These are phyloP conservation scores for Podiceps cristatus DNA, from an alignment of 2,113 vertebrate genomes.

Conservation along the genomic window DNA sequence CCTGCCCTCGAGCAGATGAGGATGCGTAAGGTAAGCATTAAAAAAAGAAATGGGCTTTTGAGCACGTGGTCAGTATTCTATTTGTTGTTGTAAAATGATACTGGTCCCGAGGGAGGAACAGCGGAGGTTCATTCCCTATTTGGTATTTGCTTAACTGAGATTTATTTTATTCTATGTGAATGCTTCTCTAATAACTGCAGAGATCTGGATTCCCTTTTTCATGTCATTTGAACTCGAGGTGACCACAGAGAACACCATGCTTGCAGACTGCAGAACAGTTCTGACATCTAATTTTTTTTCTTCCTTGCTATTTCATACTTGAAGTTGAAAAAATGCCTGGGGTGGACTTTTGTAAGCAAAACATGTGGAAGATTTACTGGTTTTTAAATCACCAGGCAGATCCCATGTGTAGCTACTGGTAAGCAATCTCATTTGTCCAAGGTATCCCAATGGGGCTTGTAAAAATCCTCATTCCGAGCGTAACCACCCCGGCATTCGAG, in stretches of 20 bases:
- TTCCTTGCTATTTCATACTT: neutral
- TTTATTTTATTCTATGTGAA: neutral
- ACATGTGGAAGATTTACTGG: neutral
- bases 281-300: neutral
- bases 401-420: neutral
- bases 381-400: neutral
- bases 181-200: neutral
- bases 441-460: neutral
- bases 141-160: neutral
- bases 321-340: neutral
- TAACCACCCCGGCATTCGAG: neutral
- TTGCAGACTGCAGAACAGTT: neutral
- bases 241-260: neutral
- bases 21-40: neutral
- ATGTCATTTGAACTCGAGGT: neutral
- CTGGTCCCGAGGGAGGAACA: neutral
- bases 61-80: rapidly evolving
- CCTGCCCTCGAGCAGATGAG: rapidly evolving
- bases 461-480: neutral
- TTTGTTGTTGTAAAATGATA: neutral
- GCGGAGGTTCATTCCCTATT: neutral
- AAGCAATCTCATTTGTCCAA: neutral
- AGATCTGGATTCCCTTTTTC: neutral
- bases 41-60: neutral
- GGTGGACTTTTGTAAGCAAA: neutral